These are phyloP conservation scores for Petrocephalus microphthalmus DNA, from an alignment of 2,113 vertebrate genomes.

Conservation along the genomic window DNA sequence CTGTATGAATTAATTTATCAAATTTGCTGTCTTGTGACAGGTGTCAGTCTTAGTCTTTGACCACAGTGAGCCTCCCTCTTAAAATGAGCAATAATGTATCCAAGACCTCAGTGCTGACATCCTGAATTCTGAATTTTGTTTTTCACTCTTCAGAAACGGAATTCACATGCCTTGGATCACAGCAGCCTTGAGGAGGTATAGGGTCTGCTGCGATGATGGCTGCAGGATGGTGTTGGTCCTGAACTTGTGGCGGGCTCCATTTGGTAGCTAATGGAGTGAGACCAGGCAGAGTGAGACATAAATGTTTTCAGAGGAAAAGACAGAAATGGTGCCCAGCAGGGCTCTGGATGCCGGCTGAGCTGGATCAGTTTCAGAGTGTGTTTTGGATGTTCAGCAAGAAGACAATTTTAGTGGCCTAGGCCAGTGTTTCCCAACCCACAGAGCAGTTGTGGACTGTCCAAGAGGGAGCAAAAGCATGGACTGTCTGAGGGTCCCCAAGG, in stretches of 20 bases:
- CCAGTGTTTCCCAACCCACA: not conserved
- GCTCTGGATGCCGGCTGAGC: not conserved
- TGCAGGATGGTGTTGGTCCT: not conserved
- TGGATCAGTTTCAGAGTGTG: not conserved
- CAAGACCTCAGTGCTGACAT: not conserved
- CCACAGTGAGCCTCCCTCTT: not conserved
- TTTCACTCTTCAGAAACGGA: not conserved
- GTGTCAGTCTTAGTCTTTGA: not conserved
- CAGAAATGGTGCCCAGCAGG: not conserved
- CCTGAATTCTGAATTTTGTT: not conserved
- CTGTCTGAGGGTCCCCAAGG: not conserved
- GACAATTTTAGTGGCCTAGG: not conserved
- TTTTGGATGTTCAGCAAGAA: not conserved
- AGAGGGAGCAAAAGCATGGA: not conserved
- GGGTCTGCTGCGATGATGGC: not conserved
- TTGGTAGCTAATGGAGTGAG: not conserved
- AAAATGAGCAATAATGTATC: not conserved
- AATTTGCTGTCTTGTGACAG: not conserved
- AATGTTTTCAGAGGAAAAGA: not conserved
- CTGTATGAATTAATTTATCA: not conserved
- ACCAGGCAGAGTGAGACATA: not conserved
- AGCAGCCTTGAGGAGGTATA: not conserved
- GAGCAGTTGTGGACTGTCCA: not conserved
- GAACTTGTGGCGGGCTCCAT: not conserved
- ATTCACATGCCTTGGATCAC: not conserved